These are phyloP conservation scores for Plecturocebus donacophilus DNA, from an alignment of 2,113 vertebrate species.

Conservation along the genomic window DNA sequence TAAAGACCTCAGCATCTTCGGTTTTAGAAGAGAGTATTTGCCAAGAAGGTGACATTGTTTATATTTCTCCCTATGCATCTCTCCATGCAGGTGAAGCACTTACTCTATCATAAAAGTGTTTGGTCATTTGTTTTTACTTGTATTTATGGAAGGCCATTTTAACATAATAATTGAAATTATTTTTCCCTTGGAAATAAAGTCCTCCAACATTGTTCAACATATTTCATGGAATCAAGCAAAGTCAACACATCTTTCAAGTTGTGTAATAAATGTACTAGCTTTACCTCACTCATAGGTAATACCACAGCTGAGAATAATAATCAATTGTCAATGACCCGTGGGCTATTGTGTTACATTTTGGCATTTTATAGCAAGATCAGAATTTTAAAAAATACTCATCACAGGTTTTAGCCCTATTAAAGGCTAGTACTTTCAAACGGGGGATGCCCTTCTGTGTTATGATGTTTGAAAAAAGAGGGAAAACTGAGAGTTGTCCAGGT, in stretches of 20 bases:
- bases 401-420: background rate
- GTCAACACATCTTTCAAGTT: slow-evolving; percentile 19
- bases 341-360: background rate
- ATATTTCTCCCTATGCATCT: background rate
- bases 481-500: background rate
- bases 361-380: background rate
- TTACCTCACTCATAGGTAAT: background rate
- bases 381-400: background rate
- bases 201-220: background rate
- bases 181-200: slow-evolving; percentile 30
- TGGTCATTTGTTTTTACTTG: slow-evolving; percentile 36
- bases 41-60: background rate
- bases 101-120: background rate
- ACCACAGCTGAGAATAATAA: background rate
- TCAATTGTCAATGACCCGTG: background rate
- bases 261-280: background rate
- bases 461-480: slow-evolving; percentile 6
- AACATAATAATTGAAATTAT: slow-evolving; percentile 28
- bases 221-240: background rate
- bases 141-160: slow-evolving; percentile 37
- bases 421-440: background rate
- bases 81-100: background rate
- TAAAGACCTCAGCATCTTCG: background rate
- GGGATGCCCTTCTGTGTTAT: background rate
- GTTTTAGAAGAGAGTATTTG: slow-evolving; percentile 42